Conservation (phyloP, 2,113 vertebrate species). For the Pelobates fuscus region DNA sequence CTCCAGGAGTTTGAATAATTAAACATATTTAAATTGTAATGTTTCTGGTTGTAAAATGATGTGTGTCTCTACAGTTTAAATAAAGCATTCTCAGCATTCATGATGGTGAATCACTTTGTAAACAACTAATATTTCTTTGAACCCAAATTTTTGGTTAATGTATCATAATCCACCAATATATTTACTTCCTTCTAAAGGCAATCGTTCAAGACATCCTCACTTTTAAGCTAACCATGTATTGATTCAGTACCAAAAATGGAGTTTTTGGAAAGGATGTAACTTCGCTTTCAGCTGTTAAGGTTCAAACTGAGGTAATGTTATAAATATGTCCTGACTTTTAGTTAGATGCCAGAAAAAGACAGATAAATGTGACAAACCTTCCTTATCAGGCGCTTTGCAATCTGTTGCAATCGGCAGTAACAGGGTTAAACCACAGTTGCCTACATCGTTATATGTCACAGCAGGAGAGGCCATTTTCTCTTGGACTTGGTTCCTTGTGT, state of each 20-base stretch:
- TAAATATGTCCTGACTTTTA: background rate
- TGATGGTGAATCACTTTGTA: background rate
- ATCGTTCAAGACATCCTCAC: background rate
- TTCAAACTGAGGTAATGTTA: background rate
- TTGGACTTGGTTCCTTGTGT: background rate
- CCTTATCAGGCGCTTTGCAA: background rate
- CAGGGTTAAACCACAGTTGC: no score
- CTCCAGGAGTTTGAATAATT: no score
- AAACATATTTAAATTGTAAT: no score
- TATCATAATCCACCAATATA: background rate
- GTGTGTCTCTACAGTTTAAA: background rate
- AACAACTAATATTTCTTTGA: background rate
- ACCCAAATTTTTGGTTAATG: background rate
- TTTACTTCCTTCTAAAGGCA: conserved; percentile 7
- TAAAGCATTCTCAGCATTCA: background rate
- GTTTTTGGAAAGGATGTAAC: background rate
- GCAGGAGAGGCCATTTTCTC: background rate
- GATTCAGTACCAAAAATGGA: background rate
- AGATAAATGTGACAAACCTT: background rate
- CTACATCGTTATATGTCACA: background rate
- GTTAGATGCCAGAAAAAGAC: background rate
- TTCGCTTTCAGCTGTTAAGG: background rate
- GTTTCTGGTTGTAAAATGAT: no score
- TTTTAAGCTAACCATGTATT: background rate
- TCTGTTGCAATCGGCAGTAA: background rate